These are phyloP conservation scores for Strigops habroptila DNA, from an alignment of 2,113 vertebrate genomes.

Conservation along the genomic window DNA sequence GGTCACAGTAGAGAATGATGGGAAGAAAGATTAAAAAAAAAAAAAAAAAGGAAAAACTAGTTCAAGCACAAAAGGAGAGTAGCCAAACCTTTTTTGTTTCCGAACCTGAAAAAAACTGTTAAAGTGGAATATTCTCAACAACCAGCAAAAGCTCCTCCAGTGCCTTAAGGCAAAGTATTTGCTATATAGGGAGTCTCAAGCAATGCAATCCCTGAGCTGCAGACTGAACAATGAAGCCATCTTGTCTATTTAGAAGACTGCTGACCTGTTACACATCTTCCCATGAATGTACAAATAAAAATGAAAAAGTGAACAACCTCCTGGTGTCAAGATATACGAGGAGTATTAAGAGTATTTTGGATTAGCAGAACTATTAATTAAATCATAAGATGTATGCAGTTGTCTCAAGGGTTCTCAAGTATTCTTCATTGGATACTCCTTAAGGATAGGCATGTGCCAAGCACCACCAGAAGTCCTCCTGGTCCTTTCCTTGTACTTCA, in stretches of 20 bases:
- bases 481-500: not conserved
- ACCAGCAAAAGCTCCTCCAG: not conserved
- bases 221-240: not conserved
- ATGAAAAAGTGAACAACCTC: not conserved
- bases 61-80: constrained; percentile 18
- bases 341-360: not conserved
- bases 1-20: not conserved
- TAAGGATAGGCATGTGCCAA: not conserved
- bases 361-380: not conserved
- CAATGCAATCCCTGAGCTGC: not conserved
- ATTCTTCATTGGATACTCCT: not conserved
- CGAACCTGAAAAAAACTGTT: constrained; percentile 47
- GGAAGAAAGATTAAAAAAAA: not conserved
- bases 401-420: not conserved
- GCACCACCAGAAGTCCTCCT: not conserved
- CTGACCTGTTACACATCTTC: not conserved
- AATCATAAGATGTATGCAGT: not conserved
- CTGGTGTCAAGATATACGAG: not conserved
- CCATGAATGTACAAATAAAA: not conserved
- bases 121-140: not conserved
- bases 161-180: not conserved
- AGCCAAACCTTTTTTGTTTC: constrained; percentile 43
- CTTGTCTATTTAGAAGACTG: not conserved
- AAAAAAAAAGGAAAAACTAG: not conserved
- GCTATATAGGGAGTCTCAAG: not conserved